These are phyloP conservation scores for Theonella swinhoei DNA, from an alignment of 37 sponge, comb jelly and placozoan species.

Conservation along the genomic window DNA sequence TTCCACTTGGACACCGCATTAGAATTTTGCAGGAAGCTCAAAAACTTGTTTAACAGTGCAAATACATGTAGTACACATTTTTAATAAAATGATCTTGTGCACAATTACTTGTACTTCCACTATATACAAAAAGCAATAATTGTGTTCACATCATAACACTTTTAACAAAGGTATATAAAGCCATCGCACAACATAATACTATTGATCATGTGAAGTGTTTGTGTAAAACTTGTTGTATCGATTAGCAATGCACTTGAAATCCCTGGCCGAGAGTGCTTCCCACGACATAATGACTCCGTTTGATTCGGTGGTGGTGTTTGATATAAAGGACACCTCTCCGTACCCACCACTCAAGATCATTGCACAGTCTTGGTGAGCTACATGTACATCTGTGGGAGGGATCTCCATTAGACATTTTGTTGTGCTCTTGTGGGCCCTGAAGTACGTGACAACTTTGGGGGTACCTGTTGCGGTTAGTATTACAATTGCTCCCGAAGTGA, in stretches of 20 bases:
- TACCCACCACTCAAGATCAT: conserved; percentile 74
- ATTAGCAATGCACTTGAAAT: conserved; percentile 37
- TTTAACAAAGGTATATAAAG: neutral
- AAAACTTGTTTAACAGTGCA: neutral
- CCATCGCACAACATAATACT: neutral
- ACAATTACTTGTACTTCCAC: too few species aligned
- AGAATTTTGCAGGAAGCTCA: conserved; percentile 50
- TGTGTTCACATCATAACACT: too few species aligned
- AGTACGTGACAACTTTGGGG: conserved; percentile 37
- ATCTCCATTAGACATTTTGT: conserved; percentile 60
- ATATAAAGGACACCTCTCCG: conserved; percentile 44
- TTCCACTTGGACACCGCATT: conserved; percentile 54
- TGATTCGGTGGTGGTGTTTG: neutral
- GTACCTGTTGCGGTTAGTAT: conserved; percentile 52
- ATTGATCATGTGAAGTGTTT: neutral
- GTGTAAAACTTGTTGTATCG: conserved; percentile 18
- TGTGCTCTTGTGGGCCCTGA: conserved; percentile 57
- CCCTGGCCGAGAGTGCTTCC: conserved; percentile 53
- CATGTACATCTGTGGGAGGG: conserved; percentile 7
- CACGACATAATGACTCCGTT: conserved; percentile 72
- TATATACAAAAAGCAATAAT: too few species aligned
- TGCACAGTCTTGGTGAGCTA: neutral
- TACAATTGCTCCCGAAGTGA: conserved; percentile 63
- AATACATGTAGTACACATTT: neutral
- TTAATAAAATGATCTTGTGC: too few species aligned